Evolutionary conservation across 2,797 vertebrate species (phyloP).

Genomic region (Spinus pinus): DNA sequence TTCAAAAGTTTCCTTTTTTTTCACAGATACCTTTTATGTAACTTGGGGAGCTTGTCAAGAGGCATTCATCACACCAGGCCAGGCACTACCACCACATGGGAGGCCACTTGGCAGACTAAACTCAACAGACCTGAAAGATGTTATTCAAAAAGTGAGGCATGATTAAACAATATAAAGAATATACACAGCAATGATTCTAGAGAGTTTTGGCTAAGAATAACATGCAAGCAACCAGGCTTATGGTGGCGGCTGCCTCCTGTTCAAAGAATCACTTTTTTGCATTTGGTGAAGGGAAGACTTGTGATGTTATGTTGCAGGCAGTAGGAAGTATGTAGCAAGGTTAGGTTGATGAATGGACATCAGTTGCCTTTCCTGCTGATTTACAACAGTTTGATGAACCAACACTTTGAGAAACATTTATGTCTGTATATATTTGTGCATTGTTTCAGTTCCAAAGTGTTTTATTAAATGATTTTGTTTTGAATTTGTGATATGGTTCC

Average conservation of each 20-base stretch:
- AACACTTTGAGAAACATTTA: neutral
- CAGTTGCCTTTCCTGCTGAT: neutral
- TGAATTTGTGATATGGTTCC: neutral
- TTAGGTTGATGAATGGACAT: neutral
- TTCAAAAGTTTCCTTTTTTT: neutral
- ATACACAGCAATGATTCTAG: neutral
- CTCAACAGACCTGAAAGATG: conserved; percentile 84
- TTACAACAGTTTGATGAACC: neutral
- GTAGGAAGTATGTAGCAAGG: neutral
- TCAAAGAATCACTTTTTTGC: neutral
- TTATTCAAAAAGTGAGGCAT: conserved; percentile 88
- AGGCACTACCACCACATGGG: conserved; percentile 87
- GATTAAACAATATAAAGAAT: neutral
- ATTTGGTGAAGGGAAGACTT: neutral
- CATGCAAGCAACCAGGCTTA: neutral
- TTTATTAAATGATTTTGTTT: neutral
- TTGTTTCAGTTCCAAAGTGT: neutral
- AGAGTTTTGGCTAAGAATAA: neutral
- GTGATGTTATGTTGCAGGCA: neutral
- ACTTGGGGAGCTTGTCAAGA: conserved; percentile 87
- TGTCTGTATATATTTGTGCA: neutral
- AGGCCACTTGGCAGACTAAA: conserved; percentile 86
- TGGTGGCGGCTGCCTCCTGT: neutral
- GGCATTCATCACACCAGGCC: conserved; percentile 76
- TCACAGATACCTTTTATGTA: conserved; percentile 89